A percentile compares a stretch with the other conserved stretches of the same genome.
phyloP scores from a whole-genome alignment of 2,113 vertebrate species.

The Serilophus lunatus region DNA sequence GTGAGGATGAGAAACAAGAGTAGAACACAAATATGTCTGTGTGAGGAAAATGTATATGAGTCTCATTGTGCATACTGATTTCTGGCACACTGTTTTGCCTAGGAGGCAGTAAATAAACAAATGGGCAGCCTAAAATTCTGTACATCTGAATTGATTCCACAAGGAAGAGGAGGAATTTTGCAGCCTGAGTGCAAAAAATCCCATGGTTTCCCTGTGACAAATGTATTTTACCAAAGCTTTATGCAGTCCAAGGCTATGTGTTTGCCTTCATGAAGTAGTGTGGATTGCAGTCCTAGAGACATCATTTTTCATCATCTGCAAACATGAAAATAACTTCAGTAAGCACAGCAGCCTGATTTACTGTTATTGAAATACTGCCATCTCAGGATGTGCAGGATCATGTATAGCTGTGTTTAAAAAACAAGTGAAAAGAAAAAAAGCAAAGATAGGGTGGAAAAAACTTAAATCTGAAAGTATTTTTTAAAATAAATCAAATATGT shows the following conservation, averaged over 20 bases:
- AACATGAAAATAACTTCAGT: constrained; percentile 27
- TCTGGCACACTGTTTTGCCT: not conserved
- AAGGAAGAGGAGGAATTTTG: not conserved
- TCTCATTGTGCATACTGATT: not conserved
- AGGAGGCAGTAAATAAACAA: constrained; percentile 17
- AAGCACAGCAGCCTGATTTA: not conserved
- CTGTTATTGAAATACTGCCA: not conserved
- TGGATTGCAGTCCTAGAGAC: not conserved
- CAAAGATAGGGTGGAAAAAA: not conserved
- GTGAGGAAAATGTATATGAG: not conserved
- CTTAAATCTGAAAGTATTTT: not conserved
- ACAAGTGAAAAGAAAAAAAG: not conserved
- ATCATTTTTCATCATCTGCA: constrained; percentile 29
- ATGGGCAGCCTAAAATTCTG: not conserved
- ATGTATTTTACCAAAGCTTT: not conserved
- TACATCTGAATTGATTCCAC: not conserved
- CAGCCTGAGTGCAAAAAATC: not conserved
- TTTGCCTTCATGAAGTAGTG: not conserved
- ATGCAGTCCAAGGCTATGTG: not conserved
- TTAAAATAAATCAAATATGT: not conserved
- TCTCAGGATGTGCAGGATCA: not conserved
- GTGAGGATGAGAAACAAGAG: not conserved
- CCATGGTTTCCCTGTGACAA: not conserved
- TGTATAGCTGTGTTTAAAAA: not conserved
- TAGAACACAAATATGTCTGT: not conserved